These are phyloP conservation scores for Sympetrum striolatum DNA, from an alignment of 2,888 invertebrate species.

Conservation along the genomic window DNA sequence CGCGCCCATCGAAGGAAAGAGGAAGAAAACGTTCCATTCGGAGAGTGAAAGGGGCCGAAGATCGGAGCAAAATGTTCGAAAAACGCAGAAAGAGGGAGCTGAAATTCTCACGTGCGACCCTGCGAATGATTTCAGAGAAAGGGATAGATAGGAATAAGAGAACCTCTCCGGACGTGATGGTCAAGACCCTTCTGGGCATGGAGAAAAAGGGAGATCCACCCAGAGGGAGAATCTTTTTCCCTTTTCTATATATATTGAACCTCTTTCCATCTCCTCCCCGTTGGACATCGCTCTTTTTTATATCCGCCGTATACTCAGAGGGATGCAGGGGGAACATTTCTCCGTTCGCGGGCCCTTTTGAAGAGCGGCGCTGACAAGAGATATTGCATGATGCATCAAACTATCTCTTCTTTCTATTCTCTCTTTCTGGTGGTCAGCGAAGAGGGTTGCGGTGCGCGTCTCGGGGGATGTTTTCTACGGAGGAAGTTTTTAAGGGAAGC, in stretches of 20 bases:
- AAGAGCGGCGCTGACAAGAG: neutral
- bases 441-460: neutral
- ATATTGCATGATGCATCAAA: neutral
- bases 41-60: neutral
- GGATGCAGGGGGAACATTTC: neutral
- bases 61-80: neutral
- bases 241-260: slow-evolving; percentile 3
- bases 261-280: neutral
- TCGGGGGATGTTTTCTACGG: neutral
- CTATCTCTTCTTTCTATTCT: neutral
- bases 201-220: neutral
- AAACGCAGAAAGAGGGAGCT: neutral
- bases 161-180: neutral
- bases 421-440: neutral
- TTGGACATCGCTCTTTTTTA: neutral
- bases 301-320: neutral
- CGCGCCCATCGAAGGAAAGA: neutral
- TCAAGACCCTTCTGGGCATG: neutral
- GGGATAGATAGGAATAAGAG: neutral
- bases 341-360: neutral
- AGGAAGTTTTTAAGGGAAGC: neutral
- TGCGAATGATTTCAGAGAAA: neutral
- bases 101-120: neutral
- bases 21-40: neutral
- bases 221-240: neutral